Conservation (phyloP, 2,113 vertebrate genomes). For the Synchiropus splendidus region DNA sequence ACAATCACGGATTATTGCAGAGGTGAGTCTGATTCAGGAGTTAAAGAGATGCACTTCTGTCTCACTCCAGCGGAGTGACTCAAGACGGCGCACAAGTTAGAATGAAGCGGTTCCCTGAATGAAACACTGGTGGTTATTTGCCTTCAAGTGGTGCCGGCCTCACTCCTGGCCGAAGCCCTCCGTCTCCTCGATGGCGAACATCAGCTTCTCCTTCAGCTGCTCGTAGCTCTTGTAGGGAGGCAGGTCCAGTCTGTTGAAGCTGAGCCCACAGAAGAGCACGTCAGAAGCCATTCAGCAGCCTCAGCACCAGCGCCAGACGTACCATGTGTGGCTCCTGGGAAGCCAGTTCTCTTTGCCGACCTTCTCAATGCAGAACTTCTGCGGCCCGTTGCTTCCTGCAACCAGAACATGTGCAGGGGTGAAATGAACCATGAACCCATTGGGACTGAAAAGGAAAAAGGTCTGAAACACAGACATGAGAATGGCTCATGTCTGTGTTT, state of each 20-base stretch:
- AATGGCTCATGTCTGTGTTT: too few relatives aligned
- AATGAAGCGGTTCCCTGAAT: constrained; percentile 5
- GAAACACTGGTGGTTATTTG: background rate
- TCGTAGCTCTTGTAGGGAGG: constrained; percentile 98
- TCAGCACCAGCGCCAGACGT: constrained; percentile 39
- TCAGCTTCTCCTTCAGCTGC: constrained; percentile 92
- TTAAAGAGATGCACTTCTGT: too few relatives aligned
- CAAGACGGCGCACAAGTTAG: constrained; percentile 14
- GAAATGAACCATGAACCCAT: background rate
- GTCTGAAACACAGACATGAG: background rate
- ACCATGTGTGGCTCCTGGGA: constrained; percentile 97
- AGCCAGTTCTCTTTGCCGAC: constrained; percentile 99
- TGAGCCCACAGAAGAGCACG: constrained; percentile 37
- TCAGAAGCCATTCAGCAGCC: background rate
- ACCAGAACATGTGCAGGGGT: background rate
- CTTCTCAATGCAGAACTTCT: constrained; percentile 97
- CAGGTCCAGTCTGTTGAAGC: constrained; percentile 95
- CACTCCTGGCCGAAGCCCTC: constrained; percentile 97
- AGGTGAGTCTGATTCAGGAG: too few relatives aligned
- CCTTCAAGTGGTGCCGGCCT: constrained; percentile 10
- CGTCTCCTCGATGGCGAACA: constrained; percentile 98
- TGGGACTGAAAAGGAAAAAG: background rate
- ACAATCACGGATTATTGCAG: too few relatives aligned
- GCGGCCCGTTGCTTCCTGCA: constrained; percentile 91
- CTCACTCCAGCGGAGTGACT: too few relatives aligned